Base-by-base conservation (phyloP, 1,140 invertebrate species). In the Macrotrachela quadricornifera region DNA sequence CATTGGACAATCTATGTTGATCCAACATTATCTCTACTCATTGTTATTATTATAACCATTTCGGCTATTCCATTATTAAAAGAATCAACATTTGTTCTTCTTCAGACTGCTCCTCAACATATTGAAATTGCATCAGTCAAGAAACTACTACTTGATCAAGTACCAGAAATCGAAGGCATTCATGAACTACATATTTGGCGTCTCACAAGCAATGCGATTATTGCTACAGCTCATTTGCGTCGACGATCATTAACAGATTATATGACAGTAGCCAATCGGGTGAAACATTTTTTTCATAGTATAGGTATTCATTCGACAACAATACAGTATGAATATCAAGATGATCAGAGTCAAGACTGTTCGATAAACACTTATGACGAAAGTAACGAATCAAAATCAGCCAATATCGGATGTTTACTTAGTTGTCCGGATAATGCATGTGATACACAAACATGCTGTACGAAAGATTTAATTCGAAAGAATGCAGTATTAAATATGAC, bases 1-100 rank as follows among this genome's bases (percentile, higher is more conserved):
- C 71, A 15, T 41, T 68, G 76, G 64, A 71, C 68, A 59, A 76
- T 74, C 63, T 94, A 92, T 67, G 82, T 96, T 59, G 92, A 97
- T 74, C 91, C 92, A 16, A 79, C 80, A 15, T 76, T 97, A 46
- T 74, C 72, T 57, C 64, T 76, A 16, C 45, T 73, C 11, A 67
- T 76, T 67, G 74, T 76, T 10, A 57, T 65, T 16, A 64, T 77
- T 21, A 76, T 77, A 47, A 61, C 72, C n/a, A 61, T 61, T 30
- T 71, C 71, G 8, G 73, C 74, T 16, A 68, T 73, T 60, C 74
- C 75, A 56, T 58, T 76, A 36, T 63, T 76, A 46, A 69, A 65
- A 58, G 69, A 77, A 58, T 73, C 74, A 2, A 71, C 71, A 9
- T 62, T 73, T 42, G 76, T 77, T 56, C 59, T 77, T 30, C 63